Base-by-base conservation (phyloP, 1,140 invertebrate genomes). In the Orchestia grillus region DNA sequence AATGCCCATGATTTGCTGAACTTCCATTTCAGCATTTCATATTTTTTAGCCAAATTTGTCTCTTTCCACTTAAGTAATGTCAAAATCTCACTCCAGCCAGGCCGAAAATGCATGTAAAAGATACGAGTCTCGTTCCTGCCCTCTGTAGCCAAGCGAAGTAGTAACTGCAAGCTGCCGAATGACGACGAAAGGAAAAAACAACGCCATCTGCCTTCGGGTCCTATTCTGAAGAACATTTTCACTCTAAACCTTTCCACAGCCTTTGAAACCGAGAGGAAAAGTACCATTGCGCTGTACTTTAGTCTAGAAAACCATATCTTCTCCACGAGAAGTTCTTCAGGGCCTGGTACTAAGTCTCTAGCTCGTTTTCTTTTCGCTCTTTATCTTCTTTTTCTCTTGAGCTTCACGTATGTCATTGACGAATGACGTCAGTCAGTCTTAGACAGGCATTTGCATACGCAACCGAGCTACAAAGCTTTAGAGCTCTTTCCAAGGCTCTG, bases 381-480 rank as follows among this genome's bases (percentile, higher is more conserved):
- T 77, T 77, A 77, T 77, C 36, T 77, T 77, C 62, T 36, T 15
- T 77, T 77, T 77, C 62, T 77, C 1, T 8, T 77, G 62, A 77
- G 62, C 62, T 77, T 77, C 62, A 77, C 62, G 62, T 77, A 77
- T 77, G 62, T 77, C 62, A 77, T 77, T 77, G 62, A 77, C 28
- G 62, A 77, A 77, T 77, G 62, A 77, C 62, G 62, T 77, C 36
- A 77, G 62, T 77, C 62, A 77, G 62, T 77, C 62, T 77, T 77
- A 77, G 62, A 77, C 62, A 77, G 62, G 28, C 62, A 77, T 77
- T 77, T 77, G 62, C 62, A 77, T 77, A 77, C 62, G 62, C 62
- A 77, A 77, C 62, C 62, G 62, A 77, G 62, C 62, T 77, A 77
- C 62, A 77, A 77, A 77, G 62, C 62, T 77, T 77, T 77, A 77